phyloP scores from a whole-genome alignment of 2,113 vertebrate genomes.

The Penelope pileata region DNA sequence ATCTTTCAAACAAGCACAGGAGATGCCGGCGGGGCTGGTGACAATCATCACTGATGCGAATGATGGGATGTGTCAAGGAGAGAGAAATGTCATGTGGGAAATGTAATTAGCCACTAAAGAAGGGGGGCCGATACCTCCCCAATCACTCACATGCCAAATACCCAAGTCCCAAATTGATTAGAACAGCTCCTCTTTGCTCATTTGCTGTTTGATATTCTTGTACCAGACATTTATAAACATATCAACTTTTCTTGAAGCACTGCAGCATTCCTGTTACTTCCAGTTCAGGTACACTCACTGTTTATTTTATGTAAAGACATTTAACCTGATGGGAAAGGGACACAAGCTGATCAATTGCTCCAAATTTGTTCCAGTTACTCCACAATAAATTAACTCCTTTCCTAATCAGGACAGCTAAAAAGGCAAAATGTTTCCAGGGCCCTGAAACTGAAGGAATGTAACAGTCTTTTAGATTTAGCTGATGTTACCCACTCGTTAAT shows the following conservation, averaged over 20 bases:
- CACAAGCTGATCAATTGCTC: not conserved
- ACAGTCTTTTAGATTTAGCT: not conserved
- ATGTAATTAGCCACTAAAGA: slow-evolving; percentile 38
- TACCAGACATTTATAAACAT: not conserved
- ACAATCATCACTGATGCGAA: slow-evolving; percentile 59
- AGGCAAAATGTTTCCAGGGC: not conserved
- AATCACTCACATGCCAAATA: slow-evolving; percentile 1
- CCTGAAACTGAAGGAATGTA: not conserved
- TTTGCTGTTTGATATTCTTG: not conserved
- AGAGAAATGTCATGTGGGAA: slow-evolving; percentile 64
- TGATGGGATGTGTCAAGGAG: slow-evolving; percentile 62
- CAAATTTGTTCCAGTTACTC: not conserved
- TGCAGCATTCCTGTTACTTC: not conserved
- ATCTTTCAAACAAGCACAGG: slow-evolving; percentile 24
- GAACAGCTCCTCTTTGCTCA: not conserved
- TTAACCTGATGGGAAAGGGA: not conserved
- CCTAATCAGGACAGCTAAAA: not conserved
- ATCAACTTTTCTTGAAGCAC: not conserved
- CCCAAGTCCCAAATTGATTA: not conserved
- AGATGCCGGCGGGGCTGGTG: slow-evolving; percentile 28
- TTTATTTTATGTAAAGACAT: not conserved
- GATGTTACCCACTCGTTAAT: not conserved
- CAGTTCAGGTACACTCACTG: not conserved
- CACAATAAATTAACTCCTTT: not conserved
- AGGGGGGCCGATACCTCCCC: slow-evolving; percentile 4